Evolutionary conservation across 2,888 invertebrate genomes (phyloP).

Genomic region (Conops quadrifasciatus): DNA sequence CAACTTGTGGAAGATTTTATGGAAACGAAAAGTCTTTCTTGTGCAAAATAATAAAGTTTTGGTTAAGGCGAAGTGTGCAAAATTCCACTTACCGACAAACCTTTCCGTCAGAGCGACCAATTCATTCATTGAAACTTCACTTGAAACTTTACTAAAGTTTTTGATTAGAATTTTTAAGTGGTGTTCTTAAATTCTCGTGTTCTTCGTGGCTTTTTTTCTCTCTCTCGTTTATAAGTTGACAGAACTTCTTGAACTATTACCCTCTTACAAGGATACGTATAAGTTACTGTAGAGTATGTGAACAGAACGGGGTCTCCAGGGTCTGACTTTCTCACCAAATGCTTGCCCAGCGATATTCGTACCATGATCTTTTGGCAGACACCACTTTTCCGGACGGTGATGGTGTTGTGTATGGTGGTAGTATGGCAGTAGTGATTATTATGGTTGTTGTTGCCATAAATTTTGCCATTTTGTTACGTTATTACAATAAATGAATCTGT

Average conservation of each 20-base stretch:
- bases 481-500: too few species aligned
- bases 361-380: too few species aligned
- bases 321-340: too few species aligned
- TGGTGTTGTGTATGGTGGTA: too few species aligned
- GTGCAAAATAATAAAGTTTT: constrained; percentile 11
- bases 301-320: neutral
- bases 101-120: neutral
- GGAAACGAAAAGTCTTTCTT: neutral
- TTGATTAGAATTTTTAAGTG: constrained; percentile 25
- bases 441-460: too few species aligned
- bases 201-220: neutral
- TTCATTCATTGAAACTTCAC: constrained; percentile 17
- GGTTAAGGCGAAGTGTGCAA: neutral
- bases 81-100: neutral
- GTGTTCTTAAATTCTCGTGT: neutral
- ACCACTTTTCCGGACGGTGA: too few species aligned
- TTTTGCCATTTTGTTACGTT: too few species aligned
- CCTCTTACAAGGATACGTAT: neutral
- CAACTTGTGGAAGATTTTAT: neutral
- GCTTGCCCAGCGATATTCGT: too few species aligned
- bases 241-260: constrained; percentile 1
- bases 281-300: neutral
- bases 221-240: constrained; percentile 7
- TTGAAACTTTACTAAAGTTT: constrained; percentile 13
- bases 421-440: too few species aligned